Evolutionary conservation across 2,797 vertebrate species (phyloP), one percentile per base, ranked within the genome.

Genomic region (Acanthiza pusilla): DNA sequence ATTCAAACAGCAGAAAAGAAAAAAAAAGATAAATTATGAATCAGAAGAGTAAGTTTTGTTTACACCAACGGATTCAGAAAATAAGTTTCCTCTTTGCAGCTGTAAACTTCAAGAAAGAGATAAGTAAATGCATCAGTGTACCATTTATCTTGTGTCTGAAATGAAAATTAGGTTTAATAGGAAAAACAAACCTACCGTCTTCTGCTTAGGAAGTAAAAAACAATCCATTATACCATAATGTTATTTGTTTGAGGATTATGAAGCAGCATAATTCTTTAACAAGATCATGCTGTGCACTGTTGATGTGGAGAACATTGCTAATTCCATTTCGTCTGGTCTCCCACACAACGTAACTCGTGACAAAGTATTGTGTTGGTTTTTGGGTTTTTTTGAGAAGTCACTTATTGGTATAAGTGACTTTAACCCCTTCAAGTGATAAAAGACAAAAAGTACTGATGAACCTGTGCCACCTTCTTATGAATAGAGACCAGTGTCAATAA

Each of bases 171-270:
- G 30, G 74, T 93, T 96, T 95, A 95, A 91, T 51, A 82, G 50
- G 74, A 93, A 94, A 93, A 97, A 90, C 77, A 96, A 96, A 95
- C 94, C 71, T 77, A 87, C 60, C 34, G 51, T 95, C 71, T 94
- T 97, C 91, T 91, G 83, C 60, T 94, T 95, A 94, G 96, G 93
- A 96, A 95, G 93, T 89, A 94, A 79, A 94, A 93, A 94, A 4
- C 45, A 88, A 93, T 96, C 93, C 61, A 94, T 97, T 96, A 94
- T 74, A 90, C 26, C n/a, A 91, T 96, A 97, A 97, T 96, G 94
- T 89, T 96, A 91, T 97, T 97, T 96, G 85, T 95, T 96, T 94
- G 96, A 93, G 77, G 88, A 93, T 95, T 96, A 96, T 87, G 83
- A 97, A 87, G 80, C 89, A 82, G 67, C 67, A 89, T 95, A 95